Percentiles rank a stretch among this genome's conserved stretches.
Evolutionary conservation across 2,797 vertebrate species (phyloP).

Genomic region (Chaunax sp.): DNA sequence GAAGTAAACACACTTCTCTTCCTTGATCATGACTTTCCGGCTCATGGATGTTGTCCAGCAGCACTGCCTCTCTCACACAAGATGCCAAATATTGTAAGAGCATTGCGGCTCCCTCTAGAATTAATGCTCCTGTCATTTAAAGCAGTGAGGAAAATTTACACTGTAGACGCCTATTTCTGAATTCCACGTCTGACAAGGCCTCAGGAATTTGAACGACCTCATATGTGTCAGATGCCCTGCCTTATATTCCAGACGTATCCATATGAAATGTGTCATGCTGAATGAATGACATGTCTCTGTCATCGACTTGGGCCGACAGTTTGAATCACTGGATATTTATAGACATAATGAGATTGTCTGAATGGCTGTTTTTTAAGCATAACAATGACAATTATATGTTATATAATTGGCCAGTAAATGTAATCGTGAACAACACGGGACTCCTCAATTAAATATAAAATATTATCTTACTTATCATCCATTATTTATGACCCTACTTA

Average conservation of each 20-base stretch:
- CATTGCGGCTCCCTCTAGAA: not conserved
- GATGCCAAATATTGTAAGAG: constrained; percentile 8
- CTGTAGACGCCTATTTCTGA: constrained; percentile 2
- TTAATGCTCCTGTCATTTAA: constrained; percentile 14
- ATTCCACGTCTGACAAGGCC: constrained; percentile 1
- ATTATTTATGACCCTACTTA: no score
- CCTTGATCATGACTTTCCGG: constrained; percentile 8
- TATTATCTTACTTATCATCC: no score
- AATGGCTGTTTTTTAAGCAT: not conserved
- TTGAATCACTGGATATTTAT: constrained; percentile 8
- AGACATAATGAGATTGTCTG: not conserved
- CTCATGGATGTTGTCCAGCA: constrained; percentile 3
- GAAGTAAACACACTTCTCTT: constrained; percentile 9
- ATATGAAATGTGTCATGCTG: constrained; percentile 15
- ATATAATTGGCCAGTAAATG: not conserved
- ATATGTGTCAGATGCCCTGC: constrained; percentile 3
- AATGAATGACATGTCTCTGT: constrained; percentile 17
- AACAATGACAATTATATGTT: not conserved
- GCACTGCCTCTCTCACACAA: not conserved
- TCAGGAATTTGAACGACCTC: constrained; percentile 4
- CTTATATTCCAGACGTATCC: constrained; percentile 2
- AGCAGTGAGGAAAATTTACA: not conserved
- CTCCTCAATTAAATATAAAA: not conserved
- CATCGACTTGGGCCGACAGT: not conserved
- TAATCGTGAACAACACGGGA: not conserved